Percentiles rank a stretch among this genome's conserved stretches.
These are phyloP conservation scores for Excalfactoria chinensis DNA, from an alignment of 2,113 vertebrate genomes.

Conservation along the genomic window DNA sequence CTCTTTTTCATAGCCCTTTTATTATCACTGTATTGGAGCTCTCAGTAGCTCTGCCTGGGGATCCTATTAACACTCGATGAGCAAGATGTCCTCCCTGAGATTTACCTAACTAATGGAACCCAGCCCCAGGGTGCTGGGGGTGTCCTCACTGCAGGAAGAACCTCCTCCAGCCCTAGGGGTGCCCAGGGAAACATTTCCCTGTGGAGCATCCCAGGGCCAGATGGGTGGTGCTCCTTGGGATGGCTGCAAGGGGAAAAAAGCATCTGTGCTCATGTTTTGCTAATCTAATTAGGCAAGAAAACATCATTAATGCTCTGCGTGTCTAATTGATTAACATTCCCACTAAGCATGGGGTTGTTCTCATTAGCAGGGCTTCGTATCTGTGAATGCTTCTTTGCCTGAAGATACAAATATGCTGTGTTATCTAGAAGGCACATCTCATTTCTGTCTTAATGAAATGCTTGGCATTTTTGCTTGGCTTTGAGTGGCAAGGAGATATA, in stretches of 20 bases:
- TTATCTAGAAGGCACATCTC: background rate
- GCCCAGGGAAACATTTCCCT: background rate
- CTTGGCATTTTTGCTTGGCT: background rate
- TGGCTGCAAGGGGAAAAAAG: background rate
- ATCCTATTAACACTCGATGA: rapidly evolving
- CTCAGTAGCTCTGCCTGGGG: rapidly evolving
- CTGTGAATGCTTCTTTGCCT: background rate
- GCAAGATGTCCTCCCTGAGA: background rate
- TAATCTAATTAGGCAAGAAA: conserved; percentile 66
- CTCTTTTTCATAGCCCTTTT: background rate
- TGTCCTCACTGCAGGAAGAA: background rate
- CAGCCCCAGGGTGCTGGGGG: background rate
- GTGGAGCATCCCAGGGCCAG: background rate
- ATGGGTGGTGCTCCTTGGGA: background rate
- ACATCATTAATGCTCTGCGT: conserved; percentile 9
- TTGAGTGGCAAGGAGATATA: background rate
- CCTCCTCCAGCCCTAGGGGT: background rate
- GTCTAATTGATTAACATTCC: conserved; percentile 59
- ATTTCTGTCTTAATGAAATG: background rate
- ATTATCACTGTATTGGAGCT: background rate
- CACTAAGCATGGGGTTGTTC: background rate
- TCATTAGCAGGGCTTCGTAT: background rate
- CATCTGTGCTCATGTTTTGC: background rate
- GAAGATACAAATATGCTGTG: background rate
- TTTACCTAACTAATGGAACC: rapidly evolving